These are phyloP conservation scores for Psammodynastes pulverulentus DNA, from an alignment of 2,113 vertebrate genomes.

Conservation along the genomic window DNA sequence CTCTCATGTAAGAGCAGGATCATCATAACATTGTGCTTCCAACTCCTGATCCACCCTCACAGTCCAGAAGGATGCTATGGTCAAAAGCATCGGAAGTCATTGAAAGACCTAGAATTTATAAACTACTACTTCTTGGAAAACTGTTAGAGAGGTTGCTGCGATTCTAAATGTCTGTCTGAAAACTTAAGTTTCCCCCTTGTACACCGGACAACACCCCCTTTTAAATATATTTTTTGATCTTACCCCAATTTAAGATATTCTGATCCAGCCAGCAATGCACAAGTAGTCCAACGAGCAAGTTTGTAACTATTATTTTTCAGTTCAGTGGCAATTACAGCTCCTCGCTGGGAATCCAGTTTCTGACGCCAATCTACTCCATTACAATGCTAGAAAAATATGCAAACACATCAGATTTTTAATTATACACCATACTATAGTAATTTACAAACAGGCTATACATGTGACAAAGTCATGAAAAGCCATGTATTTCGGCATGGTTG, in stretches of 20 bases:
- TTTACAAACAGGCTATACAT: neutral
- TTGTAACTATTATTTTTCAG: constrained; percentile 99
- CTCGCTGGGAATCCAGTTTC: constrained; percentile 97
- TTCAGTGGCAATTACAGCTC: constrained; percentile 95
- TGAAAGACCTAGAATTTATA: neutral
- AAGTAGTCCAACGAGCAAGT: constrained; percentile 96
- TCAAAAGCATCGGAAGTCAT: neutral
- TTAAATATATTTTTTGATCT: constrained; percentile 37
- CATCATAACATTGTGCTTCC: neutral
- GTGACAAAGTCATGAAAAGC: neutral
- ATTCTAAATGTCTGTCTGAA: fast-evolving
- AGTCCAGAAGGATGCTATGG: neutral
- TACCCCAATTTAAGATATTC: constrained; percentile 98
- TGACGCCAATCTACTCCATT: constrained; percentile 99
- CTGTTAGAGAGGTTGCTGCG: neutral
- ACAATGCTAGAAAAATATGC: constrained; percentile 76
- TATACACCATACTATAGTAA: neutral
- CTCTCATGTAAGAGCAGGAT: neutral
- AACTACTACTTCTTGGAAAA: neutral
- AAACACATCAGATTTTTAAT: neutral
- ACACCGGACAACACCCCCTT: neutral
- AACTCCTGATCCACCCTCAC: neutral
- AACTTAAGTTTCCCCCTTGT: neutral
- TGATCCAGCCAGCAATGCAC: constrained; percentile 90
- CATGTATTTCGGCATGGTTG: neutral